Base-by-base conservation (phyloP, 2,113 vertebrate genomes). In the Sebastes fasciatus region DNA sequence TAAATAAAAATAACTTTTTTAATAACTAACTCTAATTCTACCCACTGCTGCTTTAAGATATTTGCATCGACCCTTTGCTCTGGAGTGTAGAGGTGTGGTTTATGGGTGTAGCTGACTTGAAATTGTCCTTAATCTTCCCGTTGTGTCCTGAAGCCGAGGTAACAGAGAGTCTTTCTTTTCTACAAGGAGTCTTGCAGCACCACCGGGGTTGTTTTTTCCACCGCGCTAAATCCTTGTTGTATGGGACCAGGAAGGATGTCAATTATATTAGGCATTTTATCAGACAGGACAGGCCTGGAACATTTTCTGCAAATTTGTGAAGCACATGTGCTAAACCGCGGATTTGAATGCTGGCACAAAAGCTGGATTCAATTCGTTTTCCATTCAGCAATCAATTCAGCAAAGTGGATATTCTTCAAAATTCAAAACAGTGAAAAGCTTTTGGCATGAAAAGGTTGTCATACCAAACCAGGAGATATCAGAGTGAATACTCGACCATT, bases 281-380 rank as follows among this genome's bases (percentile, higher is more conserved):
- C 88, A 85, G 52, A 83, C 57, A 75, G 74, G 42, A 79, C 77
- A 89, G 77, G 76, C 79, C 54, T 55, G 67, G 23, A 72, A 65
- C 48, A 61, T 84, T 82, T 79, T 83, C 66, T 75, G 51, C 45
- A 78, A 74, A 85, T 85, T 68, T 85, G 66, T 51, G 57, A 73
- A 65, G 70, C 79, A 48, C 54, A 40, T 68, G 52, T 26, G 65
- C 77, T 83, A 66, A 81, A 90, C 51, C 10, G 3, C 1, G 14
- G 52, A 72, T 90, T 86, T 89, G 80, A 84, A 85, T 52, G 78
- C 63, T 70, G 76, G 21, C 71, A 88, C 77, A 88, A 90, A 90
- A 80, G 79, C 73, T 64, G 77, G 61, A 83, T 88, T 83, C 58
- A 86, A 77, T 79, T 74, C 2, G 12, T 76, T 77, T 69, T 69